phyloP scores from a whole-genome alignment of 1,140 invertebrate species.

The Augochlora pura region DNA sequence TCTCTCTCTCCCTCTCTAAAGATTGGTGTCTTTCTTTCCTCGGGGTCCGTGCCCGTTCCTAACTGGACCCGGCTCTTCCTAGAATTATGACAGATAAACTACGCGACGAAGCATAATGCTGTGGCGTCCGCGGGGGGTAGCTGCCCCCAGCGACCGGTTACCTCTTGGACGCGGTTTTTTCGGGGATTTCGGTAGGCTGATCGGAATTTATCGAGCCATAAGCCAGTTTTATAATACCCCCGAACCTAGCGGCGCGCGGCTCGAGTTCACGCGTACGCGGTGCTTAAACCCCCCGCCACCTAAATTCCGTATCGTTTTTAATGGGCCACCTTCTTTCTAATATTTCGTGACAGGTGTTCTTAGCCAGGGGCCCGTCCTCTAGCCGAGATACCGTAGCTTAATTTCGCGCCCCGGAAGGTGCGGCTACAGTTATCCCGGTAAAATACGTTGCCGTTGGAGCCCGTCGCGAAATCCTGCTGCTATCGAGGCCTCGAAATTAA shows the following conservation, averaged over 20 bases:
- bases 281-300: conserved; percentile 26
- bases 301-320: conserved; percentile 52
- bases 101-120: not conserved
- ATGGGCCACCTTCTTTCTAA: conserved; percentile 29
- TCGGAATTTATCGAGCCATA: conserved; percentile 56
- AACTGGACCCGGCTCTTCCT: conserved; percentile 49
- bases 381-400: not conserved
- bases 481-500: no score
- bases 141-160: conserved; percentile 22
- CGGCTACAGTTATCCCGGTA: no score
- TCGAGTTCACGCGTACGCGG: conserved; percentile 28
- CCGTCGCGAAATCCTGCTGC: no score
- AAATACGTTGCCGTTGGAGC: no score
- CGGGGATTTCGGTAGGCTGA: conserved; percentile 52
- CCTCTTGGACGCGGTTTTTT: conserved; percentile 19
- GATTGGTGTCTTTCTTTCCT: no score
- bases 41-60: not conserved
- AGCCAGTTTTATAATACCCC: conserved; percentile 47
- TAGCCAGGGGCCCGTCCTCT: conserved; percentile 21
- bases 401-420: no score
- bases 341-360: conserved; percentile 47
- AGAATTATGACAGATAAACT: conserved; percentile 60
- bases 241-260: not conserved
- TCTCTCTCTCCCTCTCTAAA: no score
- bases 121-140: conserved; percentile 23